phyloP scores from a whole-genome alignment of 2,113 vertebrate genomes.

The Hypocryptadius cinnamomeus region DNA sequence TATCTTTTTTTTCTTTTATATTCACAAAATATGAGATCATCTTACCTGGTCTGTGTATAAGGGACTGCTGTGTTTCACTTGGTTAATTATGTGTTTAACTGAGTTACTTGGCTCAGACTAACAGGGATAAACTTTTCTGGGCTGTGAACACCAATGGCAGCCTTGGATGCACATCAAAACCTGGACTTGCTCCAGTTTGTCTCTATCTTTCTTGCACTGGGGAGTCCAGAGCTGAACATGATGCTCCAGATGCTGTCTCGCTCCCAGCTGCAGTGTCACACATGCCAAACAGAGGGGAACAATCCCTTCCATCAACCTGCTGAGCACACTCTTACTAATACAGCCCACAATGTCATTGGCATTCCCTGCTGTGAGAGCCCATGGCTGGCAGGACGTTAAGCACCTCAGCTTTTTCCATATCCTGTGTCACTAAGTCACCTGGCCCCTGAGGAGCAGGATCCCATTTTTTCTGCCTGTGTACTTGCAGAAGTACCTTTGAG shows the following conservation, averaged over 20 bases:
- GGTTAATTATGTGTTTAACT: not conserved
- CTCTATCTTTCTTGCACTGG: not conserved
- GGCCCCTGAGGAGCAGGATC: not conserved
- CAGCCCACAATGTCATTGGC: not conserved
- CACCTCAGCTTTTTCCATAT: not conserved
- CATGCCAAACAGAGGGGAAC: not conserved
- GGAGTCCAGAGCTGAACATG: not conserved
- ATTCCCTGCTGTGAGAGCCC: not conserved
- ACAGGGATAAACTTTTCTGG: not conserved
- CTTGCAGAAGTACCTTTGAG: not conserved
- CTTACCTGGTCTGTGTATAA: not conserved
- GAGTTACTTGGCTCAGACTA: not conserved
- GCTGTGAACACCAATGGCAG: not conserved
- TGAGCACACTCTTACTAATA: not conserved
- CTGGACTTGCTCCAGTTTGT: not conserved
- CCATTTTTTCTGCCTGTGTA: not conserved
- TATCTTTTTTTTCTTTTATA: not conserved
- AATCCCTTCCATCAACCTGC: not conserved
- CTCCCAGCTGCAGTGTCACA: not conserved
- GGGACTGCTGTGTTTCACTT: not conserved
- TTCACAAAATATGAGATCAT: not conserved
- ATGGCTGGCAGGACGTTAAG: not conserved
- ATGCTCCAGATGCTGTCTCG: not conserved
- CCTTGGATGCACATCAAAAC: not conserved
- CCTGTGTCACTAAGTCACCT: not conserved